phyloP scores from a whole-genome alignment of 2,113 vertebrate genomes.

The Platichthys flesus region DNA sequence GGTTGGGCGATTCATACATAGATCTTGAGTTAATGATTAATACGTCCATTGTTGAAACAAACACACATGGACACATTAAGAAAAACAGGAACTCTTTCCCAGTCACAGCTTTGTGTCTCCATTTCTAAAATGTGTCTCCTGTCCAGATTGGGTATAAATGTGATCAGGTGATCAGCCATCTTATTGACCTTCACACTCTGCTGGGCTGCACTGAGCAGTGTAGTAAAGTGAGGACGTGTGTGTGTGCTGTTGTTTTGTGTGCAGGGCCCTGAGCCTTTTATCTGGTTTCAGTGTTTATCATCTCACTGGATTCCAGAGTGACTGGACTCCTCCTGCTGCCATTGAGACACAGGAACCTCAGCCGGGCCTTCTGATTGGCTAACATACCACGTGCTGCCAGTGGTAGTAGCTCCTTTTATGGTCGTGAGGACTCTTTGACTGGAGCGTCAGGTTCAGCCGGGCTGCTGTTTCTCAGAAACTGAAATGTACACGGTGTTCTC shows the following conservation, averaged over 20 bases:
- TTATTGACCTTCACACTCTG: too few relatives aligned
- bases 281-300: slow-evolving; percentile 9
- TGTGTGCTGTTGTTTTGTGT: background rate
- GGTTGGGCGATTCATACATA: too few relatives aligned
- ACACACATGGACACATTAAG: too few relatives aligned
- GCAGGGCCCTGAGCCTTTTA: slow-evolving; percentile 29
- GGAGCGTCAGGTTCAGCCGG: slow-evolving; percentile 60
- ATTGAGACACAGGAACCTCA: slow-evolving; percentile 32
- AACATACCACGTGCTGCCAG: slow-evolving; percentile 42
- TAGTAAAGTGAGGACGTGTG: background rate
- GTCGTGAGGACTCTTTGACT: slow-evolving; percentile 49
- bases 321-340: slow-evolving; percentile 15
- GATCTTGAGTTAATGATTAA: too few relatives aligned
- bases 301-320: slow-evolving; percentile 23
- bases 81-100: too few relatives aligned
- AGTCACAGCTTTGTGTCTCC: too few relatives aligned
- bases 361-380: slow-evolving; percentile 51
- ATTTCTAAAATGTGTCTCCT: too few relatives aligned
- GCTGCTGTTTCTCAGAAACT: slow-evolving; percentile 69
- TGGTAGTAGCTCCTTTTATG: slow-evolving; percentile 73
- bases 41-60: too few relatives aligned
- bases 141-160: too few relatives aligned
- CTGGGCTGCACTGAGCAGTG: too few relatives aligned
- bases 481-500: slow-evolving; percentile 68
- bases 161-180: too few relatives aligned